Base-by-base conservation (phyloP, 2,797 vertebrate genomes). In the Molothrus ater region DNA sequence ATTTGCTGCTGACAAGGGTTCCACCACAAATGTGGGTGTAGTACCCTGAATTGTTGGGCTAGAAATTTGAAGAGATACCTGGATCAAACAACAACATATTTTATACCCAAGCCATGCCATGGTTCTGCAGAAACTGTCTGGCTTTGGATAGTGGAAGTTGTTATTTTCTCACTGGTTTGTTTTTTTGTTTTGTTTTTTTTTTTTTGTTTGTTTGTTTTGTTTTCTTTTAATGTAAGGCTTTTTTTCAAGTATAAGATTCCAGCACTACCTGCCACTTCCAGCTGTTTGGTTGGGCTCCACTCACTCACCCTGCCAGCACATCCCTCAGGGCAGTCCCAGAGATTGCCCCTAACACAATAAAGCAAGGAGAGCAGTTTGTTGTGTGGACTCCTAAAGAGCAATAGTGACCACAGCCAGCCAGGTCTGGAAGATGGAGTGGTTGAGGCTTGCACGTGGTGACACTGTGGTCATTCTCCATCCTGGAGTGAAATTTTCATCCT, bases 221-320 rank as follows among this genome's bases (percentile, higher is more conserved):
- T n/a, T 57, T 34, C 73, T 38, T 32, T 20, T 20, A 18, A 26
- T 20, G 8, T 17, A 63, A 48, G 18, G 8, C 1, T 66, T 72
- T 63, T 50, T 71, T 54, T 10, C 28, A 68, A 80, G 13, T n/a
- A 1, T 9, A 70, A 59, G 19, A 36, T 18, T 32, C 6, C 38
- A 79, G 32, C 32, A 29, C 42, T 83, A 92, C 93, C 92, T 95
- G 92, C 79, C 95, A 94, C 34, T 91, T 95, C 71, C 95, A 96
- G 73, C 61, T 54, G 59, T 93, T 72, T 18, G 42, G 75, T 7
- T 88, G 69, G n/a, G 65, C 88, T 88, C 88, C 93, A 56, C 36
- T 91, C 32, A 86, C 61, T 91, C 47, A 0, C 15, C 31, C 74
- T 2, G n/a, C 11, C 75, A 81, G 68, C 13, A 11, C 51, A 42